Evolutionary conservation across 1,140 invertebrate species (phyloP).

Genomic region (Pachyrhynchus sulphureomaculatus): DNA sequence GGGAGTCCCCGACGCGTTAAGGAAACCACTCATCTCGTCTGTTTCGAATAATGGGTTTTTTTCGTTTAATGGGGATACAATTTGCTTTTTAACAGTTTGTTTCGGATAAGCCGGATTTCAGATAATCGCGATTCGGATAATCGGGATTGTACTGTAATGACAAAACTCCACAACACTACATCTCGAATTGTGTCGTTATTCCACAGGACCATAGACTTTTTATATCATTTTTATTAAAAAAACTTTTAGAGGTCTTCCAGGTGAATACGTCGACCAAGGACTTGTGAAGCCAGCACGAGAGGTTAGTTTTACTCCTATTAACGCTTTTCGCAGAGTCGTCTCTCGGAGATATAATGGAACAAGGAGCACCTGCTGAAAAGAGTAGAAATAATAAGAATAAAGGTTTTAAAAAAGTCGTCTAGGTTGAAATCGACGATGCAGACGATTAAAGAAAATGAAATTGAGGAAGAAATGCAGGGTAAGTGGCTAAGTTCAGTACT

Average conservation of each 20-base stretch:
- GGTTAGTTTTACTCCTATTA: constrained; percentile 41
- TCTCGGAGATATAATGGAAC: constrained; percentile 40
- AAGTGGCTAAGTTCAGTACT: not conserved
- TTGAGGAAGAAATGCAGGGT: constrained; percentile 22
- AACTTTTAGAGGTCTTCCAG: constrained; percentile 46
- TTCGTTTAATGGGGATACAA: too few species aligned
- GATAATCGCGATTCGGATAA: too few species aligned
- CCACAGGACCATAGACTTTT: too few species aligned
- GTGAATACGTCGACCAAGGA: constrained; percentile 51
- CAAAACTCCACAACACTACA: too few species aligned
- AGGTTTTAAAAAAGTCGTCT: constrained; percentile 18
- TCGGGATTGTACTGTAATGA: too few species aligned
- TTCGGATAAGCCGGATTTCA: too few species aligned
- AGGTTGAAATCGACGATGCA: constrained; percentile 36
- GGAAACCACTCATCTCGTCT: too few species aligned
- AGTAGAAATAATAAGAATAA: constrained; percentile 12
- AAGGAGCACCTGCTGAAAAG: constrained; percentile 37
- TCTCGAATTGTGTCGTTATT: too few species aligned
- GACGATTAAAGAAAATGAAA: constrained; percentile 37
- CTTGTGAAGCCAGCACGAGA: constrained; percentile 37
- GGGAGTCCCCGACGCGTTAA: too few species aligned
- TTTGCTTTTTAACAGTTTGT: too few species aligned
- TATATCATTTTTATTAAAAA: too few species aligned
- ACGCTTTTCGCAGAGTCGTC: constrained; percentile 43
- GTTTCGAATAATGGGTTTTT: too few species aligned